phyloP scores from a whole-genome alignment of 2,113 vertebrate species.

The Pluvialis apricaria region DNA sequence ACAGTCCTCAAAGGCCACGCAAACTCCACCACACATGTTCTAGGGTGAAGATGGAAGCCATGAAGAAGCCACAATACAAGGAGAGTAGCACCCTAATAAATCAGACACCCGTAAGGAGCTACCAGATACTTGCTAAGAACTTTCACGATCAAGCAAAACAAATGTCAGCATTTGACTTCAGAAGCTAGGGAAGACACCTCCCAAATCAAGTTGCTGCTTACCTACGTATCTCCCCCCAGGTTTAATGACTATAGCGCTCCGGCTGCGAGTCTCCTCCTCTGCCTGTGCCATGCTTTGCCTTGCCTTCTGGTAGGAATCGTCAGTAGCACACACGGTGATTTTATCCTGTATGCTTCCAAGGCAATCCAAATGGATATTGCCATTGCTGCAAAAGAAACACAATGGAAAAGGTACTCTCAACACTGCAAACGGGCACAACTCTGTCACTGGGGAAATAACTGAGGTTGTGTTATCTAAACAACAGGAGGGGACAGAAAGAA shows the following conservation, averaged over 20 bases:
- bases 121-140: neutral
- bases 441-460: neutral
- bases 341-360: slow-evolving; percentile 96
- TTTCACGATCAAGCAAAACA: neutral
- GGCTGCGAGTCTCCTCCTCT: slow-evolving; percentile 93
- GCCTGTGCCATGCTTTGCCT: slow-evolving; percentile 95
- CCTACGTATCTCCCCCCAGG: slow-evolving; percentile 90
- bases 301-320: slow-evolving; percentile 97
- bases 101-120: fast-evolving
- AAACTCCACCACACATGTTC: neutral
- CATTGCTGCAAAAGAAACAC: slow-evolving; percentile 75
- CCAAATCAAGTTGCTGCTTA: slow-evolving; percentile 54
- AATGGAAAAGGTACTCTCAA: neutral
- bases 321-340: slow-evolving; percentile 94
- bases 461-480: neutral
- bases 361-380: slow-evolving; percentile 91
- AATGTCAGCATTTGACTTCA: neutral
- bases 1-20: neutral
- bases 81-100: neutral
- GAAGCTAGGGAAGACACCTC: neutral
- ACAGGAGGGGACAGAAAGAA: neutral
- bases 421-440: neutral
- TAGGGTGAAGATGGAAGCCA: neutral
- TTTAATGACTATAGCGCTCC: slow-evolving; percentile 94
- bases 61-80: fast-evolving